Percentiles rank a stretch among this genome's conserved stretches.
Evolutionary conservation across 2,888 invertebrate genomes (phyloP).

Genomic region (Trissonchulus latispiculum): DNA sequence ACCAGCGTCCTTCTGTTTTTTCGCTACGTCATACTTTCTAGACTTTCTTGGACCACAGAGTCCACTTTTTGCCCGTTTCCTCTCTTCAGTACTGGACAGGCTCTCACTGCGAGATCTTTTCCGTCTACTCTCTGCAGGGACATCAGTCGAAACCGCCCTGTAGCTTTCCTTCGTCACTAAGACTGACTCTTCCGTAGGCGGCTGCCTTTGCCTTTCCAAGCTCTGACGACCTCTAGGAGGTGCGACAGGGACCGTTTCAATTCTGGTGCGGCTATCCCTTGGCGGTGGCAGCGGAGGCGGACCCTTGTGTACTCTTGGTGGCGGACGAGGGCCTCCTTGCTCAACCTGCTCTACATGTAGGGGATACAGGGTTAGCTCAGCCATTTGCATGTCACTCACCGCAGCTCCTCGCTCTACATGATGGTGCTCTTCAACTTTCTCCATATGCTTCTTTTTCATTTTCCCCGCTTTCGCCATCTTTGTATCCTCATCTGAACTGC

Average conservation of each 20-base stretch:
- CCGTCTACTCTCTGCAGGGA: neutral
- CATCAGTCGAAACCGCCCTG: neutral
- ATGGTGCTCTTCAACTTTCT: neutral
- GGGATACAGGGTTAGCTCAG: neutral
- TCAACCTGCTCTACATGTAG: neutral
- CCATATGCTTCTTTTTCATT: neutral
- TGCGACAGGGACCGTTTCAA: neutral
- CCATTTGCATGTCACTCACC: constrained; percentile 15
- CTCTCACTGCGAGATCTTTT: neutral
- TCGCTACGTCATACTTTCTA: neutral
- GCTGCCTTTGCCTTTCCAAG: no score
- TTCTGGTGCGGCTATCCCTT: neutral
- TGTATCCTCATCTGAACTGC: no score
- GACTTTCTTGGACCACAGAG: neutral
- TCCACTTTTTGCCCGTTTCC: neutral
- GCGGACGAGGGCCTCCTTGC: neutral
- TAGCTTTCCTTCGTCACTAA: neutral
- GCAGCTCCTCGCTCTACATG: neutral
- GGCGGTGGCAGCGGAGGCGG: no score
- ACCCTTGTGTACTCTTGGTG: neutral
- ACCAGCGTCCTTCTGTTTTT: neutral
- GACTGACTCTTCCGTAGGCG: no score
- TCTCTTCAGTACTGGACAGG: neutral
- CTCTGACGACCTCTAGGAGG: neutral
- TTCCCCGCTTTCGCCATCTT: no score